Evolutionary conservation across 1,140 invertebrate species (phyloP).

Genomic region (Colletes latitarsis): DNA sequence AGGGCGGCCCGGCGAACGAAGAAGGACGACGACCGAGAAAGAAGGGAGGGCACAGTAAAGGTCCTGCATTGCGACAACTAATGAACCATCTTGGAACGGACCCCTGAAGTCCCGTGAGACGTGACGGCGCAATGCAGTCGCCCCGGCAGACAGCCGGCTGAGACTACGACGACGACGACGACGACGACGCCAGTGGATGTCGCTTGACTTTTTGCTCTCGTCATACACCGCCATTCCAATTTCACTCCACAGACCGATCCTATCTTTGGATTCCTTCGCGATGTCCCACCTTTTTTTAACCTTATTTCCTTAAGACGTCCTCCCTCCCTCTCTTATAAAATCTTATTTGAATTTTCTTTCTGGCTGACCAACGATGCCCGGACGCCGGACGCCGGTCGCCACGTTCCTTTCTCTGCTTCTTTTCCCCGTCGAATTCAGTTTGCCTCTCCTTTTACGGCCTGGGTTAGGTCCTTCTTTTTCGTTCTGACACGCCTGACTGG

Average conservation of each 20-base stretch:
- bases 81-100: slow-evolving; percentile 80
- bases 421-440: slow-evolving; percentile 7
- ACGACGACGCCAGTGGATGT: slow-evolving; percentile 8
- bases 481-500: slow-evolving; percentile 22
- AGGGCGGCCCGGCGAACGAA: slow-evolving; percentile 1
- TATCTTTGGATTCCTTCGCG: slow-evolving; percentile 46
- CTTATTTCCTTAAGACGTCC: slow-evolving; percentile 59
- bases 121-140: slow-evolving; percentile 81
- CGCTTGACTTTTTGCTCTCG: slow-evolving; percentile 72
- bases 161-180: slow-evolving; percentile 11
- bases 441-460: neutral
- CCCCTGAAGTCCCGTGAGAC: slow-evolving; percentile 76
- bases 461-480: neutral
- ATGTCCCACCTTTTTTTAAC: slow-evolving; percentile 17
- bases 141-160: slow-evolving; percentile 7
- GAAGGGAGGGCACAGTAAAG: slow-evolving; percentile 55
- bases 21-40: slow-evolving; percentile 22
- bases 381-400: neutral
- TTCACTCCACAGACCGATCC: slow-evolving; percentile 54
- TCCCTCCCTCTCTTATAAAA: slow-evolving; percentile 40
- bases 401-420: neutral
- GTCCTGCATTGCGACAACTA: slow-evolving; percentile 81
- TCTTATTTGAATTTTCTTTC: slow-evolving; percentile 67
- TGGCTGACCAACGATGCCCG: slow-evolving; percentile 49
- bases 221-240: slow-evolving; percentile 61